Percentiles rank a stretch among this genome's conserved stretches.
These are phyloP conservation scores for Aphodius sticticus DNA, from an alignment of 2,888 invertebrate genomes.

Conservation along the genomic window DNA sequence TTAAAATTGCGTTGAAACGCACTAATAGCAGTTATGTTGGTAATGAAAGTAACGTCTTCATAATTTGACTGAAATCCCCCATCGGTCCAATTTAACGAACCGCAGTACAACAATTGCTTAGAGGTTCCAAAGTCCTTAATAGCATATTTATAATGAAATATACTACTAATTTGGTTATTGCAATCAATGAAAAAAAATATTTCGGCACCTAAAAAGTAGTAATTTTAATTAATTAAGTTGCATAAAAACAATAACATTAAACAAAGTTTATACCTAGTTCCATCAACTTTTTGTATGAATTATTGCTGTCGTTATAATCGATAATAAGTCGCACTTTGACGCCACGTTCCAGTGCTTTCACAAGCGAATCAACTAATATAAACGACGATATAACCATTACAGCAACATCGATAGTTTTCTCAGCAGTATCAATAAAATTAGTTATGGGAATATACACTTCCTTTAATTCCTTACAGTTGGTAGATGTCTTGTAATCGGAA, in stretches of 20 bases:
- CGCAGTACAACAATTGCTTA: conserved; percentile 48
- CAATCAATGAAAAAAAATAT: conserved; percentile 46
- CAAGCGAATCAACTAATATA: conserved; percentile 45
- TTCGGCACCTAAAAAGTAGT: conserved; percentile 43
- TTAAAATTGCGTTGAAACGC: conserved; percentile 49
- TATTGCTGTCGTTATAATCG: conserved; percentile 46
- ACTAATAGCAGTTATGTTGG: conserved; percentile 45
- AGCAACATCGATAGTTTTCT: conserved; percentile 49
- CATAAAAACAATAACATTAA: no score
- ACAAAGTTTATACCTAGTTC: conserved; percentile 41
- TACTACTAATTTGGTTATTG: conserved; percentile 43
- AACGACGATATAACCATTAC: conserved; percentile 49
- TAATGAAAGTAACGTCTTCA: conserved; percentile 53
- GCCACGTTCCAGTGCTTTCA: conserved; percentile 47
- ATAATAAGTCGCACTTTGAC: conserved; percentile 50
- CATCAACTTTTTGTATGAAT: conserved; percentile 40
- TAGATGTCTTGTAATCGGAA: background rate
- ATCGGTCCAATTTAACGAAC: conserved; percentile 54
- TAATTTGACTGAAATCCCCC: conserved; percentile 50
- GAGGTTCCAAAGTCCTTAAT: conserved; percentile 51
- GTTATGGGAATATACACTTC: conserved; percentile 49
- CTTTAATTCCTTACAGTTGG: conserved; percentile 39
- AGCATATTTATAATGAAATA: conserved; percentile 56
- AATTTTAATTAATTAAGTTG: conserved; percentile 13
- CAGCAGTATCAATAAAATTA: conserved; percentile 51